These are phyloP conservation scores for Enteromius afrohamiltoni DNA, from an alignment of 2,797 vertebrate species.

Conservation along the genomic window DNA sequence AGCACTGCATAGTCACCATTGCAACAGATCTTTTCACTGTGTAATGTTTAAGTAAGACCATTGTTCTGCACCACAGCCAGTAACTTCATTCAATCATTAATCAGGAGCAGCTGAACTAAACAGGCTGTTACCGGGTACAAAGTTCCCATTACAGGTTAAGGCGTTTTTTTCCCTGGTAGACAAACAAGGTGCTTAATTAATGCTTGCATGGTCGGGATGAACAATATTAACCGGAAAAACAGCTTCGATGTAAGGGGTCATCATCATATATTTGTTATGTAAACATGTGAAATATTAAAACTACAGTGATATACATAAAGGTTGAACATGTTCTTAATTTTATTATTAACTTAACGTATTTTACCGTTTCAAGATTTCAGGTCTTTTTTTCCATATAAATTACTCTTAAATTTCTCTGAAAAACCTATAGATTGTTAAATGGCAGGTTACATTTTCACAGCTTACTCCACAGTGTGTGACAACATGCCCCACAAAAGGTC, in stretches of 20 bases:
- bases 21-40: background rate
- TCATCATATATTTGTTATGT: background rate
- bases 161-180: constrained; percentile 12
- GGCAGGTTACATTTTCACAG: background rate
- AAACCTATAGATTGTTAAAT: background rate
- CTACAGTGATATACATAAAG: background rate
- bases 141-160: constrained; percentile 30
- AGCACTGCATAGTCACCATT: background rate
- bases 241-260: background rate
- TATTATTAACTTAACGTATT: too few species aligned
- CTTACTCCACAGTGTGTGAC: background rate
- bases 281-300: background rate
- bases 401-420: background rate
- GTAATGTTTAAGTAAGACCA: background rate
- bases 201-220: background rate
- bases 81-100: constrained; percentile 58
- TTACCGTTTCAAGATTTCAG: background rate
- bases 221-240: background rate
- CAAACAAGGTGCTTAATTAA: constrained; percentile 8
- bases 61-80: constrained; percentile 17
- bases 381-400: background rate
- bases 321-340: too few species aligned
- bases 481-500: background rate
- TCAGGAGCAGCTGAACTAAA: constrained; percentile 22
- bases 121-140: constrained; percentile 37